Conservation (phyloP, 2,888 invertebrate genomes). For the Microplitis manilae region DNA sequence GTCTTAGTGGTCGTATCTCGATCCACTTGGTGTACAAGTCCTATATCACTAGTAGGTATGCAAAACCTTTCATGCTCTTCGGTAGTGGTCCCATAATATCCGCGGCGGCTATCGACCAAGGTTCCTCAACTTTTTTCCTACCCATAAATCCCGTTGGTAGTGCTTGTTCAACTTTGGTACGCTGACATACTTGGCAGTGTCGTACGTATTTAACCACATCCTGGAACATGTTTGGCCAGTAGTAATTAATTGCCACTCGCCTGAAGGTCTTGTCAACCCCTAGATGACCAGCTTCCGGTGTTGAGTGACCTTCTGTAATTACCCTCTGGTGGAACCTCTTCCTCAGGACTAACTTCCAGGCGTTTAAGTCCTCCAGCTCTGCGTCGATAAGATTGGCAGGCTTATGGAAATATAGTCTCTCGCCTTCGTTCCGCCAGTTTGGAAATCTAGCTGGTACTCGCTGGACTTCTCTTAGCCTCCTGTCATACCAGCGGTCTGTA, state of each 20-base stretch:
- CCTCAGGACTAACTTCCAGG: conserved; percentile 37
- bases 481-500: conserved; percentile 9
- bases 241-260: background rate
- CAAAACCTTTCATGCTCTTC: conserved; percentile 38
- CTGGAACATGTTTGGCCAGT: background rate
- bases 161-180: conserved; percentile 40
- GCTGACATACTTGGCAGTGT: conserved; percentile 49
- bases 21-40: conserved; percentile 51
- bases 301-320: background rate
- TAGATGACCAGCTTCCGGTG: conserved; percentile 47
- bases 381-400: background rate
- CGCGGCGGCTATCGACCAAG: conserved; percentile 48
- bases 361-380: background rate
- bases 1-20: conserved; percentile 39
- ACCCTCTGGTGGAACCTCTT: background rate
- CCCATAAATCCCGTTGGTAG: conserved; percentile 50
- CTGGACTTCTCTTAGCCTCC: background rate
- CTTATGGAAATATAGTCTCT: background rate
- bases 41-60: conserved; percentile 47
- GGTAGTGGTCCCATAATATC: conserved; percentile 57
- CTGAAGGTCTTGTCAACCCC: conserved; percentile 48
- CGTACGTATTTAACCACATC: conserved; percentile 48
- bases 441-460: conserved; percentile 1
- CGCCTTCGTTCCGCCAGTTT: conserved; percentile 14
- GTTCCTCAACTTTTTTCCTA: conserved; percentile 37